Conservation (phyloP, 1,140 invertebrate genomes). For the Colletes gigas region DNA sequence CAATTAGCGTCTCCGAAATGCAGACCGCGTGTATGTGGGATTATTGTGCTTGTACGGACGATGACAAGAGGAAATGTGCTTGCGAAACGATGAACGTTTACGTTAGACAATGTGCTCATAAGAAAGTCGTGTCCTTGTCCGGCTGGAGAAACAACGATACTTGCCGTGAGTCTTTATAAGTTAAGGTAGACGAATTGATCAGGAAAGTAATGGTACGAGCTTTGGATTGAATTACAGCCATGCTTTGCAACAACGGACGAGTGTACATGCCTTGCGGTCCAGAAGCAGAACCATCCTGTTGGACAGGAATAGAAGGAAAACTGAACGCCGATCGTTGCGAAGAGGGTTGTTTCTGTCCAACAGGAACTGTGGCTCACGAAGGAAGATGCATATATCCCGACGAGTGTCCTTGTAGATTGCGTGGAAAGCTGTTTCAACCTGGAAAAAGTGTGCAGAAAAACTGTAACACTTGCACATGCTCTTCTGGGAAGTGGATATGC, state of each 20-base stretch:
- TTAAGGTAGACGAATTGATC: background rate
- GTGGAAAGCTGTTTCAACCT: conserved; percentile 88
- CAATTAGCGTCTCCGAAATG: conserved; percentile 82
- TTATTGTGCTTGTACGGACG: conserved; percentile 86
- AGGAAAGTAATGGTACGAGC: background rate
- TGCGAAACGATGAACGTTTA: conserved; percentile 90
- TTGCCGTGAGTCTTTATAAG: conserved; percentile 86
- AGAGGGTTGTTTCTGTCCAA: conserved; percentile 93
- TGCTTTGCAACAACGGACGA: conserved; percentile 85
- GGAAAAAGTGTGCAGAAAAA: conserved; percentile 88
- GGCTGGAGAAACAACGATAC: conserved; percentile 88
- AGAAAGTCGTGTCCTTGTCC: conserved; percentile 83
- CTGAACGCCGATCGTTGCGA: conserved; percentile 83
- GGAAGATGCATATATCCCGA: conserved; percentile 87
- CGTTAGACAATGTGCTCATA: conserved; percentile 87
- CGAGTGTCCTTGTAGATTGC: conserved; percentile 90
- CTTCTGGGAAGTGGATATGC: conserved; percentile 89
- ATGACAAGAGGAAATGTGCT: conserved; percentile 84
- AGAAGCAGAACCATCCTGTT: conserved; percentile 82
- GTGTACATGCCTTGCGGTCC: conserved; percentile 88
- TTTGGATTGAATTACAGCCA: conserved; percentile 81
- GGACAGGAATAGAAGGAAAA: conserved; percentile 68
- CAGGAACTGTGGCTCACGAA: conserved; percentile 86
- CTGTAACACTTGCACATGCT: conserved; percentile 91
- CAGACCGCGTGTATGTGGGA: conserved; percentile 88